Conservation (phyloP, 1,140 invertebrate species). For the Drosophila murphyi region DNA sequence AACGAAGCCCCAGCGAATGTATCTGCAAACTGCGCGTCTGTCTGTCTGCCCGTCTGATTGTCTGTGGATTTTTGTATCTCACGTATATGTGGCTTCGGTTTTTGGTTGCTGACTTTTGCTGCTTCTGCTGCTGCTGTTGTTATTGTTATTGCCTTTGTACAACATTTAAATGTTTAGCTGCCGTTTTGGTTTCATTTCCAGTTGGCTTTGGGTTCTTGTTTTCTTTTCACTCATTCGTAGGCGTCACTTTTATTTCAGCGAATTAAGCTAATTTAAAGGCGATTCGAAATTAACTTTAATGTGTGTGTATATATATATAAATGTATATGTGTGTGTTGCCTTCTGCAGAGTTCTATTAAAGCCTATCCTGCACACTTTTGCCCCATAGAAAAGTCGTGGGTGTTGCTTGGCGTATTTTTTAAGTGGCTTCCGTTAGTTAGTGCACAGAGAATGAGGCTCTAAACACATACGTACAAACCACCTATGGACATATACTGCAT, state of each 20-base stretch:
- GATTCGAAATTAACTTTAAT: conserved; percentile 84
- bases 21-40: conserved; percentile 57
- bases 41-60: conserved; percentile 26
- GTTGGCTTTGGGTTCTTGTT: conserved; percentile 22
- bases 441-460: conserved; percentile 18
- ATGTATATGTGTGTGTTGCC: conserved; percentile 1
- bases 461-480: conserved; percentile 14
- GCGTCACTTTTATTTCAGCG: conserved; percentile 82
- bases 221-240: conserved; percentile 59
- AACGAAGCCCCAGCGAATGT: conserved; percentile 55
- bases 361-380: conserved; percentile 27
- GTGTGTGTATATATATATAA: conserved; percentile 22
- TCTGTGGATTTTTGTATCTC: conserved; percentile 51
- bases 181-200: conserved; percentile 67
- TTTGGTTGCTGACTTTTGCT: conserved; percentile 32
- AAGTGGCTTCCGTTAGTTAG: conserved; percentile 72
- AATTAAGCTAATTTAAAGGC: conserved; percentile 84
- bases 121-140: conserved; percentile 31
- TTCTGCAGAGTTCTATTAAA: conserved; percentile 24
- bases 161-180: conserved; percentile 83
- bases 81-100: conserved; percentile 46
- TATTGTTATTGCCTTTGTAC: conserved; percentile 79
- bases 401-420: conserved; percentile 68
- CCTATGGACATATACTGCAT: conserved; percentile 19
- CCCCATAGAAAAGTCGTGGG: conserved; percentile 36